Conservation (phyloP, 2,888 invertebrate genomes). For the Papilio demoleus region DNA sequence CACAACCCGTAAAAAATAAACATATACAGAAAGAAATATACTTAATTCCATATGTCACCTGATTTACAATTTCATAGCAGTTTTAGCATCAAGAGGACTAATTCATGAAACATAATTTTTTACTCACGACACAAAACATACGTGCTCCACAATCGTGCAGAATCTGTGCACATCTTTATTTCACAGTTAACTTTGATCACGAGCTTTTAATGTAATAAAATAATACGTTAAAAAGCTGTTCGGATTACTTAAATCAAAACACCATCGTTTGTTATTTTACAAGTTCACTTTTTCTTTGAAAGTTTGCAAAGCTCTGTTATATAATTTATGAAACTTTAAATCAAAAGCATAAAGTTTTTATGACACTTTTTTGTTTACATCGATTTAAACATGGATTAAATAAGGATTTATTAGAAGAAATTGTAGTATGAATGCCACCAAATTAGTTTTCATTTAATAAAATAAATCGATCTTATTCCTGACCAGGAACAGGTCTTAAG, state of each 20-base stretch:
- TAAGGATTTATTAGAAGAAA: too few species aligned
- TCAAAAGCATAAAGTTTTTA: too few species aligned
- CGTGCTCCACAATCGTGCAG: constrained; percentile 8
- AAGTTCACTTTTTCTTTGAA: background rate
- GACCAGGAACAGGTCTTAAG: constrained; percentile 23
- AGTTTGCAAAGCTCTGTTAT: too few species aligned
- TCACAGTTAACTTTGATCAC: background rate
- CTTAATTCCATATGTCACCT: too few species aligned
- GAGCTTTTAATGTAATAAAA: background rate
- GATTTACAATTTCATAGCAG: too few species aligned
- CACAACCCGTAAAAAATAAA: too few species aligned
- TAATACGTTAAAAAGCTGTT: background rate
- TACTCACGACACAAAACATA: background rate
- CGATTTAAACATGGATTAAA: too few species aligned
- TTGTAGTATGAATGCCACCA: too few species aligned
- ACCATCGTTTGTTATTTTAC: background rate
- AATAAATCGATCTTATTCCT: constrained; percentile 23
- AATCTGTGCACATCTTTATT: background rate
- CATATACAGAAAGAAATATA: too few species aligned
- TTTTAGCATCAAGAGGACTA: too few species aligned
- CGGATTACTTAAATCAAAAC: background rate
- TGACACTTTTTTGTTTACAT: too few species aligned
- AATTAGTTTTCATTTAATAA: constrained; percentile 16
- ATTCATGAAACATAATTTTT: background rate
- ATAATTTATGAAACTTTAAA: too few species aligned